phyloP scores from a whole-genome alignment of 1,140 invertebrate species.

The Nasonia giraulti region DNA sequence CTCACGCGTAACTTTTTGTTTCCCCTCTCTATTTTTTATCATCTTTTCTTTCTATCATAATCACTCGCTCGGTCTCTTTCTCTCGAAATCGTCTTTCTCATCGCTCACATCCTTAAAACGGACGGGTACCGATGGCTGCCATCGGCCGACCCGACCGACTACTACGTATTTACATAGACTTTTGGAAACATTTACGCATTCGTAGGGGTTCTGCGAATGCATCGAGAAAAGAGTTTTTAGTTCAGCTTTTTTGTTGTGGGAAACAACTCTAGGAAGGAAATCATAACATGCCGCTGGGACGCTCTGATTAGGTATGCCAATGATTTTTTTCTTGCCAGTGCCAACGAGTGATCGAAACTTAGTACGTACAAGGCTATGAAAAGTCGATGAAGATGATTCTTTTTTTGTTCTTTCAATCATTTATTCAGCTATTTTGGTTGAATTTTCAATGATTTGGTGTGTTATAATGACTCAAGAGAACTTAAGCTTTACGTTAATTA shows the following conservation, averaged over 20 bases:
- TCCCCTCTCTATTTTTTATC: not conserved
- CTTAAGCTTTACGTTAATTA: constrained; percentile 3
- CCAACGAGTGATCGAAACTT: constrained; percentile 21
- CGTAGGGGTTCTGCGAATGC: constrained; percentile 8
- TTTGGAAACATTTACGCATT: constrained; percentile 26
- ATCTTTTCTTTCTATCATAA: not conserved
- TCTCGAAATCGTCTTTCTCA: constrained; percentile 14
- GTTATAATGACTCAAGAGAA: constrained; percentile 10
- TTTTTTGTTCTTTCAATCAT: not conserved
- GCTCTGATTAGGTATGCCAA: not conserved
- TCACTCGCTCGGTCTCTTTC: not conserved
- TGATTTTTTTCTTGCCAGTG: not conserved
- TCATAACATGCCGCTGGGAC: not conserved
- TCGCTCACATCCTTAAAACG: constrained; percentile 18
- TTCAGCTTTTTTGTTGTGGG: not conserved
- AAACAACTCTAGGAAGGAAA: not conserved
- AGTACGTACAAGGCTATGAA: not conserved
- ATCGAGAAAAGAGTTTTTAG: not conserved
- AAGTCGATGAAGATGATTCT: not conserved
- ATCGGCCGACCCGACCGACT: constrained; percentile 4
- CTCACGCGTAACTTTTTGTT: constrained; percentile 27
- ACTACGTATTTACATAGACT: constrained; percentile 44
- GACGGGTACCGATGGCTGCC: constrained; percentile 12
- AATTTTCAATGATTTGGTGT: constrained; percentile 15
- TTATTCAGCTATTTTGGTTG: constrained; percentile 1